Conservation (phyloP, 2,797 vertebrate genomes). For the Amblyopsis hoosieri region DNA sequence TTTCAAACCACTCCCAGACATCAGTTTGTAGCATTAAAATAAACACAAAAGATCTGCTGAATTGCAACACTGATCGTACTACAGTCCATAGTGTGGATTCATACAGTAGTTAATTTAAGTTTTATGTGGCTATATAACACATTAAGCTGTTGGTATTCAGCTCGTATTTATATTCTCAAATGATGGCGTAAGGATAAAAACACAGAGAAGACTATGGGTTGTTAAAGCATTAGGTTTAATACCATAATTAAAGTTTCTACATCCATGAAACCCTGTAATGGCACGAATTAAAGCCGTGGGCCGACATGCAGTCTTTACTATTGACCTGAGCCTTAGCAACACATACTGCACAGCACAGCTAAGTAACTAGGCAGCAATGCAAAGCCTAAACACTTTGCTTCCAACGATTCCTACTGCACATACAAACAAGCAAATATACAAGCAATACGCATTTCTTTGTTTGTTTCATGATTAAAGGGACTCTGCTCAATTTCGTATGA, state of each 20-base stretch:
- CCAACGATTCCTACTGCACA: slow-evolving; percentile 13
- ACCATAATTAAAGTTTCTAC: slow-evolving; percentile 64
- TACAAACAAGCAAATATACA: slow-evolving; percentile 13
- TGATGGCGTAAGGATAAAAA: slow-evolving; percentile 51
- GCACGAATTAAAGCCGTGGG: slow-evolving; percentile 46
- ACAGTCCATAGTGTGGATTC: slow-evolving; percentile 16
- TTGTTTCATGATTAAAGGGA: too few relatives aligned
- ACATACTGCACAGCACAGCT: slow-evolving; percentile 40
- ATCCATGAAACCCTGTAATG: slow-evolving; percentile 61
- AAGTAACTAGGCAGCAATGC: slow-evolving; percentile 46
- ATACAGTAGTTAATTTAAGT: not conserved
- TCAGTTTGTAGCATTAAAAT: not conserved
- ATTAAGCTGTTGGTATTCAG: not conserved
- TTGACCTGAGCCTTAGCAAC: slow-evolving; percentile 29
- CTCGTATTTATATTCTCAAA: slow-evolving; percentile 36
- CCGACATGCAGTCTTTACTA: slow-evolving; percentile 47
- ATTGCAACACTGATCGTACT: too few relatives aligned
- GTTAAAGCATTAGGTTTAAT: slow-evolving; percentile 56
- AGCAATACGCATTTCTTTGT: too few relatives aligned
- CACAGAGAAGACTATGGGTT: slow-evolving; percentile 37
- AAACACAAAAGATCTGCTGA: too few relatives aligned
- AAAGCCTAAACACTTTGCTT: slow-evolving; percentile 25
- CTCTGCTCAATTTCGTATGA: too few relatives aligned
- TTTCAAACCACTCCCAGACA: not conserved
- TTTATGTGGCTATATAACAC: slow-evolving; percentile 19